Base-by-base conservation (phyloP, 2,888 invertebrate species). In the Brenthis ino region DNA sequence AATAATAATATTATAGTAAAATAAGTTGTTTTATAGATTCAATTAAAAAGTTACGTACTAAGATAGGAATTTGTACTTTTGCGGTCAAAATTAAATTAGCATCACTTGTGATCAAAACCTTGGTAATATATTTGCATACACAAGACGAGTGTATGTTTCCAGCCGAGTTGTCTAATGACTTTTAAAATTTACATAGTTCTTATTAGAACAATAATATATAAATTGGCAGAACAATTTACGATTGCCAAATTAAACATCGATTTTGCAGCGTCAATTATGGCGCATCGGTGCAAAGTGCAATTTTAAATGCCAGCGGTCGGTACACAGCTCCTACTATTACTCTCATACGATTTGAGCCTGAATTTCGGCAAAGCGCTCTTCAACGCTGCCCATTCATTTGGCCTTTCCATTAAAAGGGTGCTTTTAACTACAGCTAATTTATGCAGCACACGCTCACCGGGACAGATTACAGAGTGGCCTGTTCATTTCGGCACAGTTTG, bases 391-490 rank as follows among this genome's bases (percentile, higher is more conserved):
- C 88, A 88, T 90, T 91, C 88, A 91, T 91, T 91, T 91, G 81
- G 84, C 77, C 83, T 84, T 84, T 81, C 88, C 87, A 90, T 89
- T 91, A 89, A 89, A 89, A 87, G 86, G 87, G 84, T 82, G 88
- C 88, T 89, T 91, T 89, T 91, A 91, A 91, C 90, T 89, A 86
- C 84, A 84, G 86, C 85, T 88, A 91, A 91, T 89, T 89, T 90
- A 91, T 91, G 88, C 90, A 86, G 85, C 77, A 83, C 87, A 87
- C 86, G 87, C 85, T 89, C 84, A 82, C 79, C 77, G 79, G 83
- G 88, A 88, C 90, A 91, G 90, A 91, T 91, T 90, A 91, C 88
- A 90, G 89, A 91, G 87, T 82, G 82, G 85, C 79, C 81, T 82
- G 84, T 84, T 82, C 83, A 80, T 81, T 81, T 71, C 28, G 54